A percentile compares a stretch with the other conserved stretches of the same genome.
phyloP scores from a whole-genome alignment of 1,140 invertebrate species.

The Rhopalosiphum maidis region DNA sequence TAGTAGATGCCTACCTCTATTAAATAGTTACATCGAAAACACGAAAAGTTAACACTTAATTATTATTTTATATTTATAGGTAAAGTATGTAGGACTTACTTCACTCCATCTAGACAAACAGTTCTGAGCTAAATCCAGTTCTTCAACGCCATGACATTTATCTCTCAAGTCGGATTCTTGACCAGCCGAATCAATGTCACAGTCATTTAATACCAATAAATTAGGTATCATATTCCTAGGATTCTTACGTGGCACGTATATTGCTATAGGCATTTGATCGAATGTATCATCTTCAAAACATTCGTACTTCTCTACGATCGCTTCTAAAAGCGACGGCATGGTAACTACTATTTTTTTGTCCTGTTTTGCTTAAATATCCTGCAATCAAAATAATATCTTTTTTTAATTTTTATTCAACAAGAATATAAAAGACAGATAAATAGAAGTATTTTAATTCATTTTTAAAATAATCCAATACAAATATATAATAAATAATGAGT shows the following conservation, averaged over 20 bases:
- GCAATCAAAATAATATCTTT: not conserved
- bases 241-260: conserved; percentile 82
- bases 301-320: conserved; percentile 83
- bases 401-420: not conserved
- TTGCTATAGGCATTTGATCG: conserved; percentile 70
- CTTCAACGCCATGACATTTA: conserved; percentile 84
- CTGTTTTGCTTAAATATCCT: not conserved
- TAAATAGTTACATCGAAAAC: not conserved
- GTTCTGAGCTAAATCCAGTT: conserved; percentile 90
- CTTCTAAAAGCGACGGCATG: conserved; percentile 85
- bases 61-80: not conserved
- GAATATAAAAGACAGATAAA: not conserved
- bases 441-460: not conserved
- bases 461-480: not conserved
- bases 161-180: conserved; percentile 76
- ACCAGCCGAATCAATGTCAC: conserved; percentile 86
- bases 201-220: conserved; percentile 86
- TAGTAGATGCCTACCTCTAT: not conserved
- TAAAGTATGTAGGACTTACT: conserved; percentile 65
- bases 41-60: too few relatives aligned
- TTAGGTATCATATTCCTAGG: conserved; percentile 80
- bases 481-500: not conserved
- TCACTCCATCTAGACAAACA: conserved; percentile 84
- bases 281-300: conserved; percentile 66
- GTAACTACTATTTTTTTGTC: not conserved